Evolutionary conservation across 2,797 vertebrate genomes (phyloP).

Genomic region (Poecilia wingei): DNA sequence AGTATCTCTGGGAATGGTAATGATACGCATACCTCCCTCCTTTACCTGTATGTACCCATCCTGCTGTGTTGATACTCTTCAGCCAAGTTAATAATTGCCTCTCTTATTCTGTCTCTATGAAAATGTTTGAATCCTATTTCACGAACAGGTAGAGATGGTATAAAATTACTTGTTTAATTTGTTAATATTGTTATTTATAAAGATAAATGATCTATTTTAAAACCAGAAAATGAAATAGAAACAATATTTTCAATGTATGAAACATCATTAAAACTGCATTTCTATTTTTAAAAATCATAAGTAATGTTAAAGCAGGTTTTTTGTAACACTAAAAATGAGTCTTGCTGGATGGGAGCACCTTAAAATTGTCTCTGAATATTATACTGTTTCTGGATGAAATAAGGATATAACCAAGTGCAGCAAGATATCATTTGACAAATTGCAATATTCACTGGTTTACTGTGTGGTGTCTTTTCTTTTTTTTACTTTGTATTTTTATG

Average conservation of each 20-base stretch:
- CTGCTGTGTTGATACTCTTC: slow-evolving; percentile 22
- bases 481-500: too few relatives aligned
- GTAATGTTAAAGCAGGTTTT: not conserved
- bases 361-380: not conserved
- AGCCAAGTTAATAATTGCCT: slow-evolving; percentile 63
- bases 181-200: not conserved
- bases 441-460: too few relatives aligned
- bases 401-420: too few relatives aligned
- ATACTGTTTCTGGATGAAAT: not conserved
- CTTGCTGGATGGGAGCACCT: not conserved
- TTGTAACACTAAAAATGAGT: not conserved
- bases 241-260: not conserved
- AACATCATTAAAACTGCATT: not conserved
- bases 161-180: not conserved
- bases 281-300: not conserved
- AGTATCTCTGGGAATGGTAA: slow-evolving; percentile 48
- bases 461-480: too few relatives aligned
- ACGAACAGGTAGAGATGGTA: slow-evolving; percentile 38
- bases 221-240: not conserved
- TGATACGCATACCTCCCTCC: slow-evolving; percentile 56
- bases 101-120: slow-evolving; percentile 65
- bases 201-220: not conserved
- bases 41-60: slow-evolving; percentile 21
- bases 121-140: slow-evolving; percentile 68
- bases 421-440: too few relatives aligned